Conservation (phyloP, 2,113 vertebrate species). For the Cardinalis cardinalis region DNA sequence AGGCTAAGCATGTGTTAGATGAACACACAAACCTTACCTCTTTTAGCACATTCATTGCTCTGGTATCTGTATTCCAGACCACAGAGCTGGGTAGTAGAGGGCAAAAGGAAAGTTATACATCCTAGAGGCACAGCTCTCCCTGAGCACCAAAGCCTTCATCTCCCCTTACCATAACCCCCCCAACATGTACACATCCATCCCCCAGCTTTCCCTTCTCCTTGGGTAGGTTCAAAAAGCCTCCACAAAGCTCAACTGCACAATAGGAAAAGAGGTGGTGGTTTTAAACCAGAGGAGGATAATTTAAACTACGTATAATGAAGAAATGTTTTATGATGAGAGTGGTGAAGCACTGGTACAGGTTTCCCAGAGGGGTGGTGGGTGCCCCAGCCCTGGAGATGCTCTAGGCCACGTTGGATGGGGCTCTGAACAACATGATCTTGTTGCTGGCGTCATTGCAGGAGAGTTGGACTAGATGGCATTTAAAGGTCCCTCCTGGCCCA, state of each 20-base stretch:
- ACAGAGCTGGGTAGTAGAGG: background rate
- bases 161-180: background rate
- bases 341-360: background rate
- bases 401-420: background rate
- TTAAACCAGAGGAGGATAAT: background rate
- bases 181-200: rapidly evolving
- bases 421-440: background rate
- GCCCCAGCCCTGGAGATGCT: background rate
- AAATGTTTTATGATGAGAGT: background rate
- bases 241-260: background rate
- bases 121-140: background rate
- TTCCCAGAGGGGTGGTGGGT: background rate
- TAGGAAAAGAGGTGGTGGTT: background rate
- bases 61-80: background rate
- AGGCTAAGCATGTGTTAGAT: background rate
- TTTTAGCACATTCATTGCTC: background rate
- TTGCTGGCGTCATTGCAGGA: background rate
- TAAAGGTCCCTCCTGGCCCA: background rate
- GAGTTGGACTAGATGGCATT: background rate
- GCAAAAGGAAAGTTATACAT: background rate
- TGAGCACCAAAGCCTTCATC: background rate
- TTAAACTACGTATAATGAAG: background rate
- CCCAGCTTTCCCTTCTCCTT: background rate
- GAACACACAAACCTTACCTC: background rate
- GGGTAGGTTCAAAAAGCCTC: background rate